Base-by-base conservation (phyloP, 1,140 invertebrate genomes). In the Maniola jurtina region DNA sequence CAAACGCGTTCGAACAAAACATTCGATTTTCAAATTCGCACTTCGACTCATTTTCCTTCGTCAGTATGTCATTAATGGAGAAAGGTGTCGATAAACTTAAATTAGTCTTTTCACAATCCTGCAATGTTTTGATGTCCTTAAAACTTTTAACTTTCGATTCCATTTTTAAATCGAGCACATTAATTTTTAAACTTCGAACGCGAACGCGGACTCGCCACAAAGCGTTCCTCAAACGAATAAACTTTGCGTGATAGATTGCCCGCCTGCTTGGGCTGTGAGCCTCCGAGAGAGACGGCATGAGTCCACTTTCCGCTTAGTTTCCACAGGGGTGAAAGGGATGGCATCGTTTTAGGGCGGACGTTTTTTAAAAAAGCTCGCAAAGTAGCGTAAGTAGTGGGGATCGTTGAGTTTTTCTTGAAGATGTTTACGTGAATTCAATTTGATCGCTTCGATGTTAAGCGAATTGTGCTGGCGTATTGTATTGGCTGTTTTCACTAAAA, bases 41-140 rank as follows among this genome's bases (percentile, higher is more conserved):
- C 69, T 85, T 88, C 56, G 80, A 68, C 59, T 89, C 83, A 56
- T 86, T 85, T 62, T 90, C 85, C 66, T 92, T 92, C 42, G 93
- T 95, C 61, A 95, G 86, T 78, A 95, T 96, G 71, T 95, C 95
- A 70, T 95, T 94, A 68, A 96, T 95, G 59, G 95, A 95, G 81
- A 96, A 96, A 13, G 95, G 94, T 8, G 95, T 96, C 4, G 89
- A 84, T 50, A 88, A 69, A 79, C 78, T 86, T 25, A 87, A 74
- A 76, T 77, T 84, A 11, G 84, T 85, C 64, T 89, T 89, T 62
- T 89, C 87, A 76, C 84, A 83, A 2, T 89, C 84, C 75, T 86
- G 82, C 42, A 87, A 78, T n/a, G 71, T 76, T 47, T 83, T 57
- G 1, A 77, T 62, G 52, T 86, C 81, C 68, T 81, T 80, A 55